Conservation (phyloP, 1,140 invertebrate species). For the Druon quercuslanigerum region DNA sequence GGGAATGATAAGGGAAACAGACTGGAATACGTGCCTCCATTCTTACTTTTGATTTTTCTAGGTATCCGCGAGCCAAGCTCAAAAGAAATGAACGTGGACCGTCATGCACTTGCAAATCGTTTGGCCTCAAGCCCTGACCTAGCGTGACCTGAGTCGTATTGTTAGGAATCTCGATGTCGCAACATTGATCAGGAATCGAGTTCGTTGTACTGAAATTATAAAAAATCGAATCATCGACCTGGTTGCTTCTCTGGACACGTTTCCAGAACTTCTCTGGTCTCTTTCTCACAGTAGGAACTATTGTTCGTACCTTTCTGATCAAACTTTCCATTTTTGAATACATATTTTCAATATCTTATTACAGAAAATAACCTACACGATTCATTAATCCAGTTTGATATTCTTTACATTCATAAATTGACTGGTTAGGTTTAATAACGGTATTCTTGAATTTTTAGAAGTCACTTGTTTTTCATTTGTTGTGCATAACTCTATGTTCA, state of each 20-base stretch:
- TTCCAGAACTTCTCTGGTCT: neutral
- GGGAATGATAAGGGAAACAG: neutral
- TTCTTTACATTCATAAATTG: too few species aligned
- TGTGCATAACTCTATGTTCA: too few species aligned
- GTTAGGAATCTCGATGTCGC: slow-evolving; percentile 12
- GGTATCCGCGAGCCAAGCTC: neutral
- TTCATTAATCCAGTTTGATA: too few species aligned
- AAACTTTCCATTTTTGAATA: too few species aligned
- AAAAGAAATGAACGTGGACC: slow-evolving; percentile 17
- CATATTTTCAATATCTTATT: too few species aligned
- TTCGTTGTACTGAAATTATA: slow-evolving; percentile 14
- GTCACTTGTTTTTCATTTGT: too few species aligned
- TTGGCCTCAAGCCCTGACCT: slow-evolving; percentile 25
- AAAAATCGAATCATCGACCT: slow-evolving; percentile 20
- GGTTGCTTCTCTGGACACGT: slow-evolving; percentile 5
- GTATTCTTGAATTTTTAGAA: too few species aligned
- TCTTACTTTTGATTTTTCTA: slow-evolving; percentile 18
- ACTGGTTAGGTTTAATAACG: too few species aligned
- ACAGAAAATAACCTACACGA: too few species aligned
- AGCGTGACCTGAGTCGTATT: slow-evolving; percentile 13
- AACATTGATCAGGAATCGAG: slow-evolving; percentile 1
- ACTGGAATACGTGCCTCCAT: neutral
- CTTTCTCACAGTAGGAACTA: neutral
- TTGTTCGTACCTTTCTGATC: too few species aligned
- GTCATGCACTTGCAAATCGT: slow-evolving; percentile 25